A percentile compares a stretch with the other conserved stretches of the same genome.
phyloP scores from a whole-genome alignment of 2,797 vertebrate genomes.

The Apogon talboti region DNA sequence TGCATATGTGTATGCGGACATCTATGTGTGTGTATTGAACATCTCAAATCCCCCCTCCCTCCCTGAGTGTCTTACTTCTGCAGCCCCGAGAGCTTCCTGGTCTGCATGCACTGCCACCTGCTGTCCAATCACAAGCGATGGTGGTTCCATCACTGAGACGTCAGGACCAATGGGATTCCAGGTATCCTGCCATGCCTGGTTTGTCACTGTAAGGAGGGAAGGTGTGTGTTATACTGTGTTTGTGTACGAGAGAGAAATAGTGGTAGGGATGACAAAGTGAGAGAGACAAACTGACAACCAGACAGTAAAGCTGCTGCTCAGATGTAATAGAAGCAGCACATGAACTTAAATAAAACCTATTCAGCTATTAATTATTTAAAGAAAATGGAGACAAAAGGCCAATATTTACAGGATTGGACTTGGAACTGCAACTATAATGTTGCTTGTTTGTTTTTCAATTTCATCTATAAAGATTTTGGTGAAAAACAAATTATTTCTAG shows the following conservation, averaged over 20 bases:
- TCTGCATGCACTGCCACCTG: slow-evolving; percentile 69
- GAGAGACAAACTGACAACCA: slow-evolving; percentile 1
- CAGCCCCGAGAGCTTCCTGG: slow-evolving; percentile 62
- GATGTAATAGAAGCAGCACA: not conserved
- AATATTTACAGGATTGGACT: too few species aligned
- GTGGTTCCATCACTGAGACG: slow-evolving; percentile 18
- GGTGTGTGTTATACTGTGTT: slow-evolving; percentile 10
- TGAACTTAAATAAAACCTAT: not conserved
- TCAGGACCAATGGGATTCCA: slow-evolving; percentile 48
- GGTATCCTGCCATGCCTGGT: slow-evolving; percentile 31
- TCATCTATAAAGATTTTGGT: too few species aligned
- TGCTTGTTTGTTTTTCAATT: too few species aligned
- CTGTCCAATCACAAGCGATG: slow-evolving; percentile 53
- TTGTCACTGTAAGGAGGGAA: slow-evolving; percentile 27
- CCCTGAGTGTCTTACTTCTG: slow-evolving; percentile 60
- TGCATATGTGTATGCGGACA: slow-evolving; percentile 50
- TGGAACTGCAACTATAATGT: too few species aligned
- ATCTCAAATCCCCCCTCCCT: slow-evolving; percentile 51
- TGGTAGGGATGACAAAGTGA: too few species aligned
- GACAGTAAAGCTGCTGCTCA: slow-evolving; percentile 4
- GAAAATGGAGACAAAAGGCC: too few species aligned
- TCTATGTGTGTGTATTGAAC: slow-evolving; percentile 48
- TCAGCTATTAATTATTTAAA: too few species aligned
- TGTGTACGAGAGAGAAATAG: too few species aligned
- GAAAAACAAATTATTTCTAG: too few species aligned